Base-by-base conservation (phyloP, 2,113 vertebrate species). In the Trogon melanurus region DNA sequence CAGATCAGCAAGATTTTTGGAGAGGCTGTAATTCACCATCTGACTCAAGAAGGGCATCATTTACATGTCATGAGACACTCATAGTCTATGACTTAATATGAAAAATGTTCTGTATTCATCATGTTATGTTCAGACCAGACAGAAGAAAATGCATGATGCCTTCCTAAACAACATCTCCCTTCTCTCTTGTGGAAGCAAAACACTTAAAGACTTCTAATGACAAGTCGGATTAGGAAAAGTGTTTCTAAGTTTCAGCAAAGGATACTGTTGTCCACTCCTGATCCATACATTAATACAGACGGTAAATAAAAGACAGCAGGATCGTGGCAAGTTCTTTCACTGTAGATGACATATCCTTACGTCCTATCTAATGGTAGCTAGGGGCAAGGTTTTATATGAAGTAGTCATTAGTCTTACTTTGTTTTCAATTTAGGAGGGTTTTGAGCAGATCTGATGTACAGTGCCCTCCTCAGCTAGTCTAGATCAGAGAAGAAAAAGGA, bases 401-500 rank as follows among this genome's bases (percentile, higher is more conserved):
- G 30, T 26, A 51, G 26, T 70, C 18, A 56, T 17, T 56, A 76
- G 16, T 76, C 27, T 48, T 56, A 51, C 58, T 75, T 51, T 88
- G 38, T 41, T 90, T 95, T 60, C 73, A 84, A 20, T 74, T 93
- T 84, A 89, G 60, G 79, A 65, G 18, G 26, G 75, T 94, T 95
- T 88, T 48, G 74, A 86, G 79, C 64, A 92, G 69, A 60, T 87
- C 88, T 93, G 84, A 69, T 88, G 67, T 84, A 65, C 53, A 83
- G 85, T 94, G 48, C 13, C 61, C 41, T 73, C n/a, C 69, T 95
- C 61, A 93, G 66, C 72, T 38, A n/a, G 32, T 48, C 22, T 45
- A 53, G 34, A 79, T 90, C 85, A 41, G 84, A 83, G 47, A 74
- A 93, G n/a, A 90, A 92, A 70, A 97, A 93, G 53, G 44, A 97